These are phyloP conservation scores for Diplodus puntazzo DNA, from an alignment of 2,797 vertebrate genomes.

Conservation along the genomic window DNA sequence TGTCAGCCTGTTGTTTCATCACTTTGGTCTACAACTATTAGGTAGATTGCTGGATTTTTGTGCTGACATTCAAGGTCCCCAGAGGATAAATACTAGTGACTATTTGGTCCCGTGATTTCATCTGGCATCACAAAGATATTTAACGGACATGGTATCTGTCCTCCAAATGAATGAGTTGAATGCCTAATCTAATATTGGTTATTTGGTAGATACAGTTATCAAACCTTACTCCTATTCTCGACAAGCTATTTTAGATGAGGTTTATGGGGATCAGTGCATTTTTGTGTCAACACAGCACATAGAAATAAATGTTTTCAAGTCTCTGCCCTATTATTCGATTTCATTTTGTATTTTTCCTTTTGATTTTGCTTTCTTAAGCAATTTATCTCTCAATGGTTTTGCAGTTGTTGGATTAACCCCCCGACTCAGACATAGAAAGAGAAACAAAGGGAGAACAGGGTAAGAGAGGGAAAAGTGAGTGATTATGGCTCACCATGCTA, in stretches of 20 bases:
- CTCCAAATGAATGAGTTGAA: neutral
- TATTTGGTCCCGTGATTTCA: neutral
- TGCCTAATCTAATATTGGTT: neutral
- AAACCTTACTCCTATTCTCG: neutral
- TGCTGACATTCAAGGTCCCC: neutral
- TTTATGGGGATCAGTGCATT: neutral
- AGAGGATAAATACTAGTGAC: neutral
- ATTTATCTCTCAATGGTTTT: neutral
- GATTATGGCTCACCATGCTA: slow-evolving; percentile 11
- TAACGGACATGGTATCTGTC: neutral
- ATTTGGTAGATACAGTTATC: neutral
- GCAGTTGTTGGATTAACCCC: neutral
- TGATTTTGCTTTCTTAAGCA: neutral
- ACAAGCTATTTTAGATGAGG: neutral
- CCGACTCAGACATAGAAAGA: neutral
- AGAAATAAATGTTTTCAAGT: neutral
- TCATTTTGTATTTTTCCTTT: neutral
- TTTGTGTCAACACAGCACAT: neutral
- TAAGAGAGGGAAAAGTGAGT: neutral
- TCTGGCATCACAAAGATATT: too few species aligned
- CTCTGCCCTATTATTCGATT: neutral
- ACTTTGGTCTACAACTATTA: neutral
- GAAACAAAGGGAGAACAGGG: neutral
- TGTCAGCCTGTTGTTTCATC: too few species aligned
- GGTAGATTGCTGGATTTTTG: neutral